Evolutionary conservation across 1,140 invertebrate genomes (phyloP), one percentile per base, ranked within the genome.

Genomic region (Mylabris phalerata): DNA sequence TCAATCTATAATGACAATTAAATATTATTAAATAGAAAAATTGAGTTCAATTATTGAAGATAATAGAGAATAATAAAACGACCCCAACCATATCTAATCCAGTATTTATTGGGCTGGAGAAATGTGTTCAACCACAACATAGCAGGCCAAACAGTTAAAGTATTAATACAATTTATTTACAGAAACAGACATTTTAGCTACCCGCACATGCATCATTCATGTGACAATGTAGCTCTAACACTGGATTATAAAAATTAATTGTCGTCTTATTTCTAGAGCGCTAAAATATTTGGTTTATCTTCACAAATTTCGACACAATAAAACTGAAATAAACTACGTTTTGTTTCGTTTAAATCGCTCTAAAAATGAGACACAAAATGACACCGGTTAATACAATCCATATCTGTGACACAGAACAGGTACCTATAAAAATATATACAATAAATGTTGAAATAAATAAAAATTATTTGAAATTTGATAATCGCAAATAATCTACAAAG

Each of bases 141-240:
- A 72, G 70, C 70, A 70, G 68, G 67, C 70, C 70, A 72, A 71
- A 69, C 67, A 72, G 66, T 72, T 65, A 42, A 68, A 63, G 55
- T 68, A 68, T 71, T 69, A 71, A 66, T 68, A 69, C 64, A 68
- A 67, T 65, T 62, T 72, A 71, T 71, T 62, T 71, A 71, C 68
- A 71, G 41, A 69, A 69, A 70, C 61, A 69, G 61, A 70, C 61
- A 68, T 47, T 51, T 49, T 61, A 26, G 62, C 63, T 66, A 67
- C 67, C 66, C 57, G 61, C 63, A 71, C 64, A 60, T 59, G 60
- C 64, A 55, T 55, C 61, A 42, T 60, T 64, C 60, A 62, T 65
- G 60, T 64, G 65, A 71, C 65, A 51, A 7, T 60, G 60, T 66
- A 69, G 67, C 66, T 52, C 60, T 68, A 70, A 70, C 69, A 71